phyloP scores from a whole-genome alignment of 2,113 vertebrate species.

The Morone chrysops region DNA sequence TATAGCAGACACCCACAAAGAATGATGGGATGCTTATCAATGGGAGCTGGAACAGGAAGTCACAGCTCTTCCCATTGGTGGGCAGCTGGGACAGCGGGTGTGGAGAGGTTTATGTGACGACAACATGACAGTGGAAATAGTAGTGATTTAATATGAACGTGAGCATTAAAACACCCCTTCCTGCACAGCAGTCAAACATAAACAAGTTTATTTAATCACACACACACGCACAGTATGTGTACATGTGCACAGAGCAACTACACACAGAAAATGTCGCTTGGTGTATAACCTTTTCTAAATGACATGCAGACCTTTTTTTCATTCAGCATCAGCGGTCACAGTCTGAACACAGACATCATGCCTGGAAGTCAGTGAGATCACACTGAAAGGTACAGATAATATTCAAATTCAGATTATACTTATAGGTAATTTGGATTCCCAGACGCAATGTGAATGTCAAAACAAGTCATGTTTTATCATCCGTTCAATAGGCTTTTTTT shows the following conservation, averaged over 20 bases:
- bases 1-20: slow-evolving; percentile 52
- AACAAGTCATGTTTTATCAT: background rate
- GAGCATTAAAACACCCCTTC: background rate
- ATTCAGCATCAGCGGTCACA: slow-evolving; percentile 50
- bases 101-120: slow-evolving; percentile 3
- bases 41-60: slow-evolving; percentile 40
- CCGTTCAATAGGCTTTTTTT: background rate
- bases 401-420: background rate
- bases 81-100: background rate
- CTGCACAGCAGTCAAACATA: slow-evolving; percentile 21
- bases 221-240: background rate
- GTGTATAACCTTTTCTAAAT: slow-evolving; percentile 57
- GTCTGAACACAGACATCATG: slow-evolving; percentile 9
- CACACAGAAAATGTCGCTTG: slow-evolving; percentile 39
- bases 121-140: slow-evolving; percentile 17
- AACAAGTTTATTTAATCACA: slow-evolving; percentile 16
- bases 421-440: background rate
- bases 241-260: background rate
- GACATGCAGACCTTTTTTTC: slow-evolving; percentile 37
- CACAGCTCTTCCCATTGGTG: slow-evolving; percentile 14
- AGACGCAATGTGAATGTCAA: background rate
- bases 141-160: slow-evolving; percentile 6
- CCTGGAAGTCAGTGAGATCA: slow-evolving; percentile 37
- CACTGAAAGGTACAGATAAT: too few relatives aligned
- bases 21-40: slow-evolving; percentile 57